Evolutionary conservation across 2,888 invertebrate genomes (phyloP), one percentile per base, ranked within the genome.

Genomic region (Microplitis manilae): DNA sequence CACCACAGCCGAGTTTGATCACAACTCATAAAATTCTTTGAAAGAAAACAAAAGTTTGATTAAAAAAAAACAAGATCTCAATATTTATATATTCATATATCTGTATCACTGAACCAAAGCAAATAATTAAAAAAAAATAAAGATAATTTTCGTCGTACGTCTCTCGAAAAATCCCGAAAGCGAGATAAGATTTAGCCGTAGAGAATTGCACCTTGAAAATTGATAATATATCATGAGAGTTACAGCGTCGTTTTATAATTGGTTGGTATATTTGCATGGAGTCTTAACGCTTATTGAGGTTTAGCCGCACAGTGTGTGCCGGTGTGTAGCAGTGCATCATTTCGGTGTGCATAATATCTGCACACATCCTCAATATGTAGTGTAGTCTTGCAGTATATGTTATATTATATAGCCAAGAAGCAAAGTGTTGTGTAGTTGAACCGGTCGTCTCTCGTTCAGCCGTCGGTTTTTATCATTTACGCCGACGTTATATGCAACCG

Each of bases 241-340:
- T 62, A 50, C 68, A 72, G 30, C 68, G 67, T 73, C 73, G 72
- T 73, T 73, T 74, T 60, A 77, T 77, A 70, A 74, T 77, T 77
- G 77, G 77, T 73, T 74, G 77, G 73, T 77, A 77, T 50, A 50
- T 77, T 73, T 77, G 77, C 73, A 77, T 74, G 73, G n/a, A 77
- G 69, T 77, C 77, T 77, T 74, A 70, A 77, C 65, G 73, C 77
- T 77, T 74, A 77, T 77, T 77, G 77, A 77, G 77, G 73, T 77
- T 77, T 77, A 77, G 77, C 77, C 73, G 73, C 77, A 39, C 50
- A 50, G 50, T 50, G 13, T 50, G 13, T 50, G 50, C 50, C 15
- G 20, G 8, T 15, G 8, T 15, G 62, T 64, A 20, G 62, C 15
- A 15, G 1, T 20, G 62, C 15, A 64, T 64, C 15, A 64, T 15